Evolutionary conservation across 2,113 vertebrate genomes (phyloP).

Genomic region (Strix aluco): DNA sequence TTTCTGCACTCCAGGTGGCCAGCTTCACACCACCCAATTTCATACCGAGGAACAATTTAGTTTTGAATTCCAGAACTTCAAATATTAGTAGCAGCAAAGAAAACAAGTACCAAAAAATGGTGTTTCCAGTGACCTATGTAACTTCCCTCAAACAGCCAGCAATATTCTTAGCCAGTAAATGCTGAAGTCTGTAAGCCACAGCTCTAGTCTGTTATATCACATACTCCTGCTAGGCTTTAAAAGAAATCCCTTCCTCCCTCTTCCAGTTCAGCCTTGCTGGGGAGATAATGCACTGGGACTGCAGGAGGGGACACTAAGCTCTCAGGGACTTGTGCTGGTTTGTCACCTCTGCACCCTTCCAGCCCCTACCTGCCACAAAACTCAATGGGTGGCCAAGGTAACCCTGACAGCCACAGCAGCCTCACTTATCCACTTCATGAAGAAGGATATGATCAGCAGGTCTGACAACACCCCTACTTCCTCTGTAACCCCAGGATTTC

Average conservation of each 20-base stretch:
- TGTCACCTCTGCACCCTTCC: background rate
- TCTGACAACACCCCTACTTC: background rate
- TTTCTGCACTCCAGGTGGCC: constrained; percentile 6
- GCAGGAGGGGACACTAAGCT: background rate
- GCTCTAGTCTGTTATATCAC: background rate
- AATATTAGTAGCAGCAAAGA: background rate
- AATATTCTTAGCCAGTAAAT: background rate
- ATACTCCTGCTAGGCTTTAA: background rate
- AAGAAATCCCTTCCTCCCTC: background rate
- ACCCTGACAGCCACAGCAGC: background rate
- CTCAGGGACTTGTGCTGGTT: background rate
- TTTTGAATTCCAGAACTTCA: background rate
- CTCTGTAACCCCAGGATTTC: background rate
- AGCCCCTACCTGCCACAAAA: background rate
- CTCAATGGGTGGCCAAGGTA: too few species aligned
- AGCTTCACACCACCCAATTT: background rate
- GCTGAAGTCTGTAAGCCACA: background rate
- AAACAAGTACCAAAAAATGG: background rate
- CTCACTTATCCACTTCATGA: background rate
- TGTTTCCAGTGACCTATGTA: background rate
- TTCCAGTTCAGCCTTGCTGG: background rate
- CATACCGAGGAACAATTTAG: background rate
- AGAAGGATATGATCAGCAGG: background rate
- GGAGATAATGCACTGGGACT: background rate
- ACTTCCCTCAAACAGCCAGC: background rate